phyloP scores from a whole-genome alignment of 2,113 vertebrate species.

The Ciconia maguari region DNA sequence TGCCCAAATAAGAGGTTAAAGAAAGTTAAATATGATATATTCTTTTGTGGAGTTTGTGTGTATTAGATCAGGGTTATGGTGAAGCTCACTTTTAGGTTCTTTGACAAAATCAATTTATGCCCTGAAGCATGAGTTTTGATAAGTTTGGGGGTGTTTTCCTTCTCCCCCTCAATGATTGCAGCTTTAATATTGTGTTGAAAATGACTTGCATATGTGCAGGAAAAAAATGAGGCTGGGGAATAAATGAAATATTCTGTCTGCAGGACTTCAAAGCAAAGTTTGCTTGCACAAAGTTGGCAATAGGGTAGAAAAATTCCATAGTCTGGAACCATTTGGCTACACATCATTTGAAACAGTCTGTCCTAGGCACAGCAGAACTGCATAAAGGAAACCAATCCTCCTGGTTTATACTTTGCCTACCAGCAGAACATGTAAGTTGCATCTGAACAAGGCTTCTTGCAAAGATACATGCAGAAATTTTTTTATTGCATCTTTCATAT shows the following conservation, averaged over 20 bases:
- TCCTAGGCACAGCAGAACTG: neutral
- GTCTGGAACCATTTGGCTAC: slow-evolving; percentile 41
- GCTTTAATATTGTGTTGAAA: slow-evolving; percentile 31
- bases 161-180: neutral
- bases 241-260: slow-evolving; percentile 27
- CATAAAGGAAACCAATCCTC: neutral
- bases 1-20: neutral
- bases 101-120: neutral
- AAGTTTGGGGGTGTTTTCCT: neutral
- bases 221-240: slow-evolving; percentile 1
- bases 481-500: neutral
- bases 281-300: slow-evolving; percentile 37
- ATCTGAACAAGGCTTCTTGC: neutral
- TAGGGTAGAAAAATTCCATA: slow-evolving; percentile 22
- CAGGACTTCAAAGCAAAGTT: slow-evolving; percentile 47
- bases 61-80: neutral
- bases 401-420: neutral
- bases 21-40: neutral
- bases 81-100: neutral
- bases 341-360: slow-evolving; percentile 4
- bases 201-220: slow-evolving; percentile 47
- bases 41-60: neutral
- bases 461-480: neutral
- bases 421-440: neutral
- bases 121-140: slow-evolving; percentile 26